Conservation (phyloP, 2,888 invertebrate genomes). For the Melinaea marsaeus region DNA sequence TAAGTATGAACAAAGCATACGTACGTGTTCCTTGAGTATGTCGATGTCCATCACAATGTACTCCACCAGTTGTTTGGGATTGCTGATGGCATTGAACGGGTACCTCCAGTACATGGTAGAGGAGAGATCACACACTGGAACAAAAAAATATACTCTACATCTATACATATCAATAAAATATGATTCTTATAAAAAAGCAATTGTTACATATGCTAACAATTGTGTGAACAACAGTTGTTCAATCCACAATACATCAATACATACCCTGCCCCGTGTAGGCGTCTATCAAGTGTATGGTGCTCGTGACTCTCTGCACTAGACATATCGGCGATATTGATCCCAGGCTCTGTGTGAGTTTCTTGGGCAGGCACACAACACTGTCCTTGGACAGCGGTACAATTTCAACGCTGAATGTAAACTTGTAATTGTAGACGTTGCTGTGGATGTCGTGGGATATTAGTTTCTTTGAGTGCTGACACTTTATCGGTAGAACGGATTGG, state of each 20-base stretch:
- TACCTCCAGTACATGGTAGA: slow-evolving; percentile 89
- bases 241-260: not conserved
- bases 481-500: slow-evolving; percentile 90
- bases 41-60: slow-evolving; percentile 98
- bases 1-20: slow-evolving; percentile 32
- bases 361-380: slow-evolving; percentile 92
- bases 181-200: not conserved
- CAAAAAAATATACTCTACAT: slow-evolving; percentile 13
- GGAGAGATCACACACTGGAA: slow-evolving; percentile 89
- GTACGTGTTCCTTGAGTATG: slow-evolving; percentile 80
- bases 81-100: slow-evolving; percentile 92
- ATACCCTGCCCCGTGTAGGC: slow-evolving; percentile 89
- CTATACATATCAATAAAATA: not conserved
- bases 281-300: slow-evolving; percentile 94
- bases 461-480: slow-evolving; percentile 93
- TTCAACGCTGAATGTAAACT: slow-evolving; percentile 95
- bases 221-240: not conserved
- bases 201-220: not conserved
- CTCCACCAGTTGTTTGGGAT: slow-evolving; percentile 93
- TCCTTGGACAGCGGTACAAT: slow-evolving; percentile 98
- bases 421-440: slow-evolving; percentile 97
- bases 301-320: slow-evolving; percentile 92
- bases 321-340: slow-evolving; percentile 94
- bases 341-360: slow-evolving; percentile 89
- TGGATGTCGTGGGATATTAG: slow-evolving; percentile 98